Evolutionary conservation across 2,888 invertebrate genomes (phyloP).

Genomic region (Andrena camellia): DNA sequence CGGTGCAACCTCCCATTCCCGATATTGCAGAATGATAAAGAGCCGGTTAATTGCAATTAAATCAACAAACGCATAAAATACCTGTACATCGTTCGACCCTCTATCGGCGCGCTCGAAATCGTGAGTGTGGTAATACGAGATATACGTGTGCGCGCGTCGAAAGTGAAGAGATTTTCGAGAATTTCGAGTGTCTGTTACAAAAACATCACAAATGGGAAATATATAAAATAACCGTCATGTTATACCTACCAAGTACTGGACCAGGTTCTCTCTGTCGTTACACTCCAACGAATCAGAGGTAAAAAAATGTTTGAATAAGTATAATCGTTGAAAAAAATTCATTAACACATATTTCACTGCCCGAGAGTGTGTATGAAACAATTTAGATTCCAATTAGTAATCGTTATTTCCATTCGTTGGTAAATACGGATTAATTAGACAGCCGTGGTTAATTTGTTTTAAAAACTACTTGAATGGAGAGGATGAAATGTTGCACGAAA

Average conservation of each 20-base stretch:
- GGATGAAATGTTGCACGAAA: background rate
- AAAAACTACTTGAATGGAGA: background rate
- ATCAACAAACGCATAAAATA: slow-evolving; percentile 71
- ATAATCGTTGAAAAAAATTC: slow-evolving; percentile 4
- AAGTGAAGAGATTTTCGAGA: slow-evolving; percentile 57
- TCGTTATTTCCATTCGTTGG: background rate
- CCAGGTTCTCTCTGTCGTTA: slow-evolving; percentile 2
- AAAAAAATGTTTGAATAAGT: background rate
- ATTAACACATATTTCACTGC: background rate
- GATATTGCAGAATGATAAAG: slow-evolving; percentile 73
- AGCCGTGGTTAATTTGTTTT: background rate
- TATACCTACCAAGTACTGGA: slow-evolving; percentile 9
- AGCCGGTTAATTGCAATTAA: slow-evolving; percentile 73
- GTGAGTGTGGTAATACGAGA: slow-evolving; percentile 40
- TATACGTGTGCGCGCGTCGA: slow-evolving; percentile 20
- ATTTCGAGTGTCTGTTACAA: slow-evolving; percentile 41
- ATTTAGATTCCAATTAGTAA: background rate
- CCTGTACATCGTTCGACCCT: slow-evolving; percentile 37
- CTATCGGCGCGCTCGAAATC: slow-evolving; percentile 40
- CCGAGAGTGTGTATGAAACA: background rate
- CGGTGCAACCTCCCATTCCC: slow-evolving; percentile 53
- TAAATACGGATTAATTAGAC: background rate
- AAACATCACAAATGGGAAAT: slow-evolving; percentile 47
- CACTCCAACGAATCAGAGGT: background rate
- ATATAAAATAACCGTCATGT: slow-evolving; percentile 41